Base-by-base conservation (phyloP, 2,797 vertebrate species). In the Cyclura pinguis region DNA sequence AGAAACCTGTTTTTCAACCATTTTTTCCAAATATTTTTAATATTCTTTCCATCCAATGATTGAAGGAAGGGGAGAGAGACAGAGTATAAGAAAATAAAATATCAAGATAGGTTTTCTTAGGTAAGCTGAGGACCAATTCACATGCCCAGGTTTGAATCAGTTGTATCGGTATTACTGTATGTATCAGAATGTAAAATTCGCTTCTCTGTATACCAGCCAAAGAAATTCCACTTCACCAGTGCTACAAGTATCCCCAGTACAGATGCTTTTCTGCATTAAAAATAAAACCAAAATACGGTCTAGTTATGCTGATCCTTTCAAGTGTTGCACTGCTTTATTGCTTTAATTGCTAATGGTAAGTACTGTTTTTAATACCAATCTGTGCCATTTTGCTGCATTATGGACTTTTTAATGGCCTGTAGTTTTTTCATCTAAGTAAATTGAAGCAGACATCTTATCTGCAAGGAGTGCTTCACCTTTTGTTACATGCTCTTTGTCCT, bases 321-420 rank as follows among this genome's bases (percentile, higher is more conserved):
- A 2, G 0, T 16, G 1, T 47, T 59, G 42, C 20, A 47, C 82
- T 32, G 52, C 20, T 86, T 57, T n/a, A n/a, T 0, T 81, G 27
- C 91, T 91, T 91, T 85, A 89, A 85, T 93, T 92, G 90, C 78
- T 52, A 18, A 1, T 52, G 88, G 59, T 88, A 55, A 86, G 0
- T 81, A 27, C 69, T 76, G 1, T n/a, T 35, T 57, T 93, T 29
- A 16, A 52, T 62, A 87, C n/a, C 9, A 50, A 91, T 24, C 22
- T 52, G 32, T 59, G 69, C 55, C 38, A 47, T 86, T 90, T 85
- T 87, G 7, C 29, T 80, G 2, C 0, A 86, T 93, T 88, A 42
- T 16, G 52, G 24, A 20, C 10, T 52, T 6, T 67, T 76, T 84
- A 86, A 86, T 80, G 0, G 88, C 91, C 52, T 72, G 32, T 16